These are phyloP conservation scores for Mamestra brassicae DNA, from an alignment of 2,888 invertebrate genomes.

Conservation along the genomic window DNA sequence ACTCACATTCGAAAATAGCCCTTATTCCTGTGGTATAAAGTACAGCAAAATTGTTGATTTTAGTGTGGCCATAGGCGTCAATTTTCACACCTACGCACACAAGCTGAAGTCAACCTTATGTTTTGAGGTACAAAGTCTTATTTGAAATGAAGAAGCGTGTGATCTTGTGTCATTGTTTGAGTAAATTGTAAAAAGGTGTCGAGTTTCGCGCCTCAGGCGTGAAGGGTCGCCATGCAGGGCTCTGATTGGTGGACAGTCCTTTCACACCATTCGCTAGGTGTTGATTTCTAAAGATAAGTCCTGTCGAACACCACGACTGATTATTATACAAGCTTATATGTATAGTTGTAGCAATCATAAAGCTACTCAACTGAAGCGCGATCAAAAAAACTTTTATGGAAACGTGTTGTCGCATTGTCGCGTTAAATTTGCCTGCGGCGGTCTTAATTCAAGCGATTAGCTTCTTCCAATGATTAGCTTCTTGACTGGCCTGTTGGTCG, in stretches of 20 bases:
- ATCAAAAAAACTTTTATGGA: background rate
- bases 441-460: too few species aligned
- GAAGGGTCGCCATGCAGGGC: slow-evolving; percentile 82
- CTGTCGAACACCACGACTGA: slow-evolving; percentile 22
- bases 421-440: too few species aligned
- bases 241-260: slow-evolving; percentile 81
- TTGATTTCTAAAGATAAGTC: slow-evolving; percentile 76
- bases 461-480: too few species aligned
- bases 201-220: slow-evolving; percentile 89
- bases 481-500: too few species aligned
- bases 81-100: slow-evolving; percentile 86
- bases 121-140: rapidly evolving
- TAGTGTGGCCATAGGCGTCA: slow-evolving; percentile 84
- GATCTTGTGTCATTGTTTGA: slow-evolving; percentile 70
- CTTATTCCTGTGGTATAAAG: slow-evolving; percentile 64
- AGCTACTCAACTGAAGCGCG: background rate
- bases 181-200: slow-evolving; percentile 80
- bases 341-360: background rate
- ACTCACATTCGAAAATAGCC: slow-evolving; percentile 65
- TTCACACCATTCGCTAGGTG: slow-evolving; percentile 72
- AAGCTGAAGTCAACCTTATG: slow-evolving; percentile 66
- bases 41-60: slow-evolving; percentile 60
- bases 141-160: slow-evolving; percentile 44
- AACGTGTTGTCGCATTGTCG: background rate
- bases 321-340: background rate